Base-by-base conservation (phyloP, 2,888 invertebrate species). In the Drosophila fulvimacula region DNA sequence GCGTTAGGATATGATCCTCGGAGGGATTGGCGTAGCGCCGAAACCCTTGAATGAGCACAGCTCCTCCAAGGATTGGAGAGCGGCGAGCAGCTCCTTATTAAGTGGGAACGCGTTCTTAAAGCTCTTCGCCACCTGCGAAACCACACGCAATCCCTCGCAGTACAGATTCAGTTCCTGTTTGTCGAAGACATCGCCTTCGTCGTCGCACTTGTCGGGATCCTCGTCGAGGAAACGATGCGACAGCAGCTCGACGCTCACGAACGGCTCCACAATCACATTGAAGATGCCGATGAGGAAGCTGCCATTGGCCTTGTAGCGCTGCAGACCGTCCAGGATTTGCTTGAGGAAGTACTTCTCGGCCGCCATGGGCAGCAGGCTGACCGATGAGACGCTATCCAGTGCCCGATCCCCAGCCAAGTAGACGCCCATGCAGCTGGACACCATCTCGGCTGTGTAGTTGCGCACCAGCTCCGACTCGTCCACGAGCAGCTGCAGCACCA, bases 131-230 rank as follows among this genome's bases (percentile, higher is more conserved):
- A 86, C 74, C 55, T 86, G 82, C n/a, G 79, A 69, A 7, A 90
- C 68, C 0, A 85, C 82, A 44, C 86, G 89, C 32, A 87, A 36
- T 0, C 91, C 90, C 62, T 92, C 92, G 13, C 90, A 91, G 64
- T 90, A 92, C 3, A 84, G 77, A 71, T 92, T 92, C 11, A 86
- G 69, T 56, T 92, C 92, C 62, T 90, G 90, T 53, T 88, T 90
- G 58, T 92, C 91, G 57, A 92, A 92, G 15, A 92, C 19, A 2
- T 51, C 49, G 17, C 3, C 71, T 24, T 91, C 90, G 2, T 80
- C 2, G 1, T 51, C 51, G 0, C 15, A 19, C n/a, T 27, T 46
- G 5, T 9, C 2, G 0, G 38, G 0, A 19, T 38, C 36, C n/a
- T 27, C 17, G 51, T 86, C 85, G 2, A 41, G 36, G 3, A 19